A percentile compares a stretch with the other conserved stretches of the same genome.
phyloP scores from a whole-genome alignment of 2,113 vertebrate genomes.

The Myotis davidii region DNA sequence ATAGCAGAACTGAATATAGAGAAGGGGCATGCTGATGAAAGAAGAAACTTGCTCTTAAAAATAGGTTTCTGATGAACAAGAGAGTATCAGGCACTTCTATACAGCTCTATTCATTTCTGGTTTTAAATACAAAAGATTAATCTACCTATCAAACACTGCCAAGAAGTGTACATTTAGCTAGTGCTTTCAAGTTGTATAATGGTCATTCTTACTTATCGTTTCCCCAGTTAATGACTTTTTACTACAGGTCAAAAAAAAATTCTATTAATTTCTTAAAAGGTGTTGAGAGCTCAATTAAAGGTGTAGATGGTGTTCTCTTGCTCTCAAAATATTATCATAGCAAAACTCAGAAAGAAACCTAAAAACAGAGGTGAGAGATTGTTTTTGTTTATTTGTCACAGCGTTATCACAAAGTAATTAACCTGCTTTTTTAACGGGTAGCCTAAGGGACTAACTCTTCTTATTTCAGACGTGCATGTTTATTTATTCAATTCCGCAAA shows the following conservation, averaged over 20 bases:
- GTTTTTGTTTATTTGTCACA: not conserved
- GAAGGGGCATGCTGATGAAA: not conserved
- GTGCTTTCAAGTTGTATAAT: not conserved
- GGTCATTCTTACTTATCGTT: not conserved
- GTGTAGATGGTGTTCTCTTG: not conserved
- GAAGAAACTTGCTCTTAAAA: not conserved
- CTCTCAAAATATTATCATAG: not conserved
- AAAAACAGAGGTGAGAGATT: not conserved
- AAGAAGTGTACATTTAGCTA: not conserved
- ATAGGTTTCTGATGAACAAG: not conserved
- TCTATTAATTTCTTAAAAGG: not conserved
- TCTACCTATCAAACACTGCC: not conserved
- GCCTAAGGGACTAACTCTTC: not conserved
- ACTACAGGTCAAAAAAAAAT: not conserved
- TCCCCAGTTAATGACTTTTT: not conserved
- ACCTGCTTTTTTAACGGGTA: not conserved
- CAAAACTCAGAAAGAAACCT: not conserved
- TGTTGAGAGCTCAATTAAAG: not conserved
- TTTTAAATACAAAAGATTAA: not conserved
- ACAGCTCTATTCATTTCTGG: not conserved
- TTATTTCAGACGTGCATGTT: not conserved
- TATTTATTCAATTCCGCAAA: conserved; percentile 1
- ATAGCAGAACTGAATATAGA: conserved; percentile 18
- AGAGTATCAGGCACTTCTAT: not conserved
- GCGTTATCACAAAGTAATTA: not conserved